These are phyloP conservation scores for Diogma glabrata DNA, from an alignment of 2,888 invertebrate genomes.

Conservation along the genomic window DNA sequence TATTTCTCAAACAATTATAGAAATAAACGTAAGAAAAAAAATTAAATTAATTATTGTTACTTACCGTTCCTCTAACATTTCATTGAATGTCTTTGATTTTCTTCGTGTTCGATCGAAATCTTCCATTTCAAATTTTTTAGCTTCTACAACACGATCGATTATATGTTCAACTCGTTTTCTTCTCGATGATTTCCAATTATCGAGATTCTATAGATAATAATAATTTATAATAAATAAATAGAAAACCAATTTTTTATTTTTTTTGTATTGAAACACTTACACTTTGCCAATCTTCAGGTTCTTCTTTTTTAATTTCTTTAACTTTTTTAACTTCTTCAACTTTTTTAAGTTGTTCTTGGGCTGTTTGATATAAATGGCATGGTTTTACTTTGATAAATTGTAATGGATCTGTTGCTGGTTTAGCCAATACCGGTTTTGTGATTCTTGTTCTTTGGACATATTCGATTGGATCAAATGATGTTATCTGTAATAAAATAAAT, in stretches of 20 bases:
- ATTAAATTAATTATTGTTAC: conserved; percentile 17
- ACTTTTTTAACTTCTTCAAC: conserved; percentile 76
- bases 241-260: not conserved
- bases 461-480: conserved; percentile 34
- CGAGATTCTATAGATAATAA: conserved; percentile 59
- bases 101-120: conserved; percentile 57
- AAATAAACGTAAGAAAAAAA: not conserved
- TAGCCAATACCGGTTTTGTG: conserved; percentile 63
- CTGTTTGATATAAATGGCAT: conserved; percentile 73
- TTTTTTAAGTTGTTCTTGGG: conserved; percentile 72
- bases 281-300: conserved; percentile 86
- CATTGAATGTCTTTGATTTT: conserved; percentile 85
- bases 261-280: conserved; percentile 41
- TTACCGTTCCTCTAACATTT: conserved; percentile 84
- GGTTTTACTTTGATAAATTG: conserved; percentile 84
- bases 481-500: conserved; percentile 27
- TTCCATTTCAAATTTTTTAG: conserved; percentile 74
- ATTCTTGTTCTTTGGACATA: conserved; percentile 42
- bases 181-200: conserved; percentile 87
- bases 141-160: conserved; percentile 80
- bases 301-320: conserved; percentile 67
- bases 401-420: conserved; percentile 75
- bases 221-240: conserved; percentile 6
- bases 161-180: conserved; percentile 87
- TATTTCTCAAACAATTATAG: too few species aligned